phyloP scores from a whole-genome alignment of 2,888 invertebrate species.

The Plemyria rubiginata region DNA sequence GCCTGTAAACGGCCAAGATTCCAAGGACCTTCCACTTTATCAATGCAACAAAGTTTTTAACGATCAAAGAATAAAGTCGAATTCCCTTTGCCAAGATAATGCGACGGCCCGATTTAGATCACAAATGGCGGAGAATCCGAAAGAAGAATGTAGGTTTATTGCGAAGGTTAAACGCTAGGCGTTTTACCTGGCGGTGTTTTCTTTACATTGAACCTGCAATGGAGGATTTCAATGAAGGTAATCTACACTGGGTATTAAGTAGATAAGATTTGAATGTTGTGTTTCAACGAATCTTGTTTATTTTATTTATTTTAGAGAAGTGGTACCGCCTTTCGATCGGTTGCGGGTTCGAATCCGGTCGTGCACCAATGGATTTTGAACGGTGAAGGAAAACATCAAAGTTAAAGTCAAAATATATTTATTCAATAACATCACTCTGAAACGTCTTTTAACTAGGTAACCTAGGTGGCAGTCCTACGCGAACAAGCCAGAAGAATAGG shows the following conservation, averaged over 20 bases:
- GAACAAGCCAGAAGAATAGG: no score
- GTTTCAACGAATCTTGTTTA: slow-evolving; percentile 1
- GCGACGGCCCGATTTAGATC: slow-evolving; percentile 18
- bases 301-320: background rate
- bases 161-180: slow-evolving; percentile 21
- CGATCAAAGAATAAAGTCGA: background rate
- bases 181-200: slow-evolving; percentile 21
- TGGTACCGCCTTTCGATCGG: no score
- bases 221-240: slow-evolving; percentile 32
- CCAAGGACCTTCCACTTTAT: background rate
- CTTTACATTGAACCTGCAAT: slow-evolving; percentile 31
- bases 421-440: no score
- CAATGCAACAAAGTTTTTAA: background rate
- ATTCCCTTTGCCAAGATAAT: background rate
- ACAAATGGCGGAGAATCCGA: slow-evolving; percentile 21
- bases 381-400: no score
- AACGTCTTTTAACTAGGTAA: no score
- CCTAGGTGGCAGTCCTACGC: no score
- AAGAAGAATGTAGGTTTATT: slow-evolving; percentile 25
- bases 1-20: slow-evolving; percentile 17
- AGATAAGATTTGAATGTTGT: slow-evolving; percentile 19
- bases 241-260: slow-evolving; percentile 19
- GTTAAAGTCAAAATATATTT: no score
- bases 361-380: no score
- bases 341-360: no score